These are phyloP conservation scores for Mechanitis mazaeus DNA, from an alignment of 2,888 invertebrate species.

Conservation along the genomic window DNA sequence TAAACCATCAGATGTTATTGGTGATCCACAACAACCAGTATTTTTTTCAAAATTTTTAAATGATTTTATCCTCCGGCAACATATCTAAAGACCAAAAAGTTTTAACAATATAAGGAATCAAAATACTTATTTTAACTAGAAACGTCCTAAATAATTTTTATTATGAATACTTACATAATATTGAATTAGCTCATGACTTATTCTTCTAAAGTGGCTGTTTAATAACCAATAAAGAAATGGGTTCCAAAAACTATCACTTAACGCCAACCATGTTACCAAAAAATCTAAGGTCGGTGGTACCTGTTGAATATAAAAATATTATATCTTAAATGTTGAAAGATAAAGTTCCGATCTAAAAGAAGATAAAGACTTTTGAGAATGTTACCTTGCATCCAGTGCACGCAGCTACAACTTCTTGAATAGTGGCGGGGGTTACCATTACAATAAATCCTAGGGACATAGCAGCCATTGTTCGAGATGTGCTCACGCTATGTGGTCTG, in stretches of 20 bases:
- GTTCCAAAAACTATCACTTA: conserved; percentile 94
- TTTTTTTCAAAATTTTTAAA: conserved; percentile 65
- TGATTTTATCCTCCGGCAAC: conserved; percentile 62
- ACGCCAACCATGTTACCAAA: conserved; percentile 89
- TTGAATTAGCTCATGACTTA: conserved; percentile 85
- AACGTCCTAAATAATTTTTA: background rate
- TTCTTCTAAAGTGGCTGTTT: conserved; percentile 89
- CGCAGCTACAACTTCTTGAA: conserved; percentile 92
- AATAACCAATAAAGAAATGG: conserved; percentile 92
- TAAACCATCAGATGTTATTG: conserved; percentile 67
- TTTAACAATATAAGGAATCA: conserved; percentile 3
- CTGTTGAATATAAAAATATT: conserved; percentile 45
- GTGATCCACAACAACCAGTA: conserved; percentile 68
- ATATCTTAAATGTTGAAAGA: no score
- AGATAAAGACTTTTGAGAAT: conserved; percentile 3
- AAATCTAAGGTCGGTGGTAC: conserved; percentile 89
- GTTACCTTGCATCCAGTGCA: conserved; percentile 89
- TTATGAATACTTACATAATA: conserved; percentile 79
- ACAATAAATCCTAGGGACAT: conserved; percentile 94
- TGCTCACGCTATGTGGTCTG: conserved; percentile 84
- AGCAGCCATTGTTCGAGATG: conserved; percentile 92
- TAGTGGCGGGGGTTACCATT: conserved; percentile 93
- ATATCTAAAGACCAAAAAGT: conserved; percentile 45
- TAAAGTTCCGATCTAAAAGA: background rate
- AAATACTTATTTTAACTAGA: background rate